Base-by-base conservation (phyloP, 2,113 vertebrate species). In the Melanerpes aurifrons region DNA sequence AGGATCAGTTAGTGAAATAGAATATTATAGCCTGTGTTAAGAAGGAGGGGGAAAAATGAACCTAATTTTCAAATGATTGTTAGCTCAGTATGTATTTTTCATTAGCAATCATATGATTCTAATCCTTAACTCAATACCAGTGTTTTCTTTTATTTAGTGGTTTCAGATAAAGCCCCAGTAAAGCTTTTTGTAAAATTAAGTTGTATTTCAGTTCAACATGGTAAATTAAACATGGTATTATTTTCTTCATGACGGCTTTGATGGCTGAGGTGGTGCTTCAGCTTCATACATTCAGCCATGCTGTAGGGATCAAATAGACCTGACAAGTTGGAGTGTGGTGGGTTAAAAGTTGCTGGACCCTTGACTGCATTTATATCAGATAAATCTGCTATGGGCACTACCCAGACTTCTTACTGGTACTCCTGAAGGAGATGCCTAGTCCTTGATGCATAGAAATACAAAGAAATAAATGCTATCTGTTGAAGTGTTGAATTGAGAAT, bases 21-120 rank as follows among this genome's bases (percentile, higher is more conserved):
- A 92, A 93, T 92, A 96, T 86, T 85, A 96, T 89, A 79, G 48
- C 58, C 82, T 86, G 26, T 92, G 86, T 93, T 95, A 92, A 93
- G 88, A 92, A 92, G 57, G 35, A 59, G 8, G 35, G 4, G 24
- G 43, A 67, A 91, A 94, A 89, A 82, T 29, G 48, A 37, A 59
- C 45, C 66, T 97, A 85, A 96, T 96, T 97, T 95, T 43, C 89
- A 94, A 78, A 88, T 82, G 61, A 22, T 93, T 95, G 93, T 94
- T 97, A 96, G 56, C 54, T 94, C 70, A 70, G 12, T 67, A 89
- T 96, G 90, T 56, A 93, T 96, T 96, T 97, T 96, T 96, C 89
- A 96, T 95, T 94, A 90, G 45, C 81, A 94, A 53, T 95, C 82
- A 71, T 90, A 83, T 68, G 64, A 69, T 80, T 95, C 78, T 95